These are phyloP conservation scores for Rhegmatorhina hoffmannsi DNA, from an alignment of 2,113 vertebrate genomes.

Conservation along the genomic window DNA sequence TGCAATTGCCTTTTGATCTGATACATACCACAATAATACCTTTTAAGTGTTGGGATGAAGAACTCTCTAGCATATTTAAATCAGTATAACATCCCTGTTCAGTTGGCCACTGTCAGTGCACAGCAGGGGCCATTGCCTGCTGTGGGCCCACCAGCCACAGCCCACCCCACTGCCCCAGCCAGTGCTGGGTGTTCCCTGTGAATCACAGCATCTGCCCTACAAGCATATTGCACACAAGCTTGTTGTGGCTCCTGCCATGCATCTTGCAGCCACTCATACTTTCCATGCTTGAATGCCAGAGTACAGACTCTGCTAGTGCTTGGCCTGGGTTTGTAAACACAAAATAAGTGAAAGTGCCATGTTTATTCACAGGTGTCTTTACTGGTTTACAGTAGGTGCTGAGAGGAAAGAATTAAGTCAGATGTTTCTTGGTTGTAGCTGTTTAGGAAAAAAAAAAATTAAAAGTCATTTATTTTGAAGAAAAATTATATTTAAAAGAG, in stretches of 20 bases:
- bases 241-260: rapidly evolving
- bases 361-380: not conserved
- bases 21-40: not conserved
- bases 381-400: not conserved
- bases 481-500: not conserved
- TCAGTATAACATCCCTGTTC: not conserved
- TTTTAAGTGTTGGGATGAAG: not conserved
- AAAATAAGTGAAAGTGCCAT: not conserved
- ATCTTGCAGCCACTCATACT: rapidly evolving
- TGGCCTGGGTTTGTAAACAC: not conserved
- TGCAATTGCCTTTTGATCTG: not conserved
- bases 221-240: rapidly evolving
- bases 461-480: not conserved
- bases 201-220: rapidly evolving
- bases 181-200: not conserved
- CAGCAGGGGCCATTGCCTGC: rapidly evolving
- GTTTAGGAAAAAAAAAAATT: not conserved
- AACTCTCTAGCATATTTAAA: not conserved
- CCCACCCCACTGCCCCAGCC: rapidly evolving
- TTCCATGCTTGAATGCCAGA: not conserved
- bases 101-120: rapidly evolving
- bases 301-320: not conserved
- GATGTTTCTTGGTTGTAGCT: not conserved
- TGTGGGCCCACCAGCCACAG: not conserved
- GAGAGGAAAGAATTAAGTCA: not conserved